Percentiles rank a stretch among this genome's conserved stretches.
These are phyloP conservation scores for Chelonus formosanus DNA, from an alignment of 2,888 invertebrate species.

Conservation along the genomic window DNA sequence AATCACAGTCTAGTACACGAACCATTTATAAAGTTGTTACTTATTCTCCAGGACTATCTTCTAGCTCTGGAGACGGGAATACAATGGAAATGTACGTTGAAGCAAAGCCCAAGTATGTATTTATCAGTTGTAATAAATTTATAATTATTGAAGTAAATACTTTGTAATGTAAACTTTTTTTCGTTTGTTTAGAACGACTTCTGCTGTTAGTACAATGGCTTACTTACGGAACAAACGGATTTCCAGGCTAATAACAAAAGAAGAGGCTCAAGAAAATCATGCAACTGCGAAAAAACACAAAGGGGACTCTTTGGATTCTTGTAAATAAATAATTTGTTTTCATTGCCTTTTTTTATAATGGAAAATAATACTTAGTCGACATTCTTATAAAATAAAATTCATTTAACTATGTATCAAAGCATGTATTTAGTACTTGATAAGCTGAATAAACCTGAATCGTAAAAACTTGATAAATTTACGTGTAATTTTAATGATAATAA, in stretches of 20 bases:
- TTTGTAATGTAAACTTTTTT: slow-evolving; percentile 13
- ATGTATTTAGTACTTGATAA: slow-evolving; percentile 62
- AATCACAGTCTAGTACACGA: slow-evolving; percentile 27
- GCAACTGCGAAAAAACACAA: slow-evolving; percentile 56
- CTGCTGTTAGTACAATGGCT: slow-evolving; percentile 49
- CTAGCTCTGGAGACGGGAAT: slow-evolving; percentile 41
- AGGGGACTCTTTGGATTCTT: slow-evolving; percentile 57
- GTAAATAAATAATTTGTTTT: slow-evolving; percentile 60
- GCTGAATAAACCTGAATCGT: slow-evolving; percentile 54
- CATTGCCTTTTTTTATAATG: slow-evolving; percentile 16
- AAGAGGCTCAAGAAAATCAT: slow-evolving; percentile 51
- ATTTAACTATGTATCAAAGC: slow-evolving; percentile 59
- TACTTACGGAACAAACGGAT: slow-evolving; percentile 59
- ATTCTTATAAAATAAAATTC: slow-evolving; percentile 36
- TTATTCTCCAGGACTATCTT: slow-evolving; percentile 41
- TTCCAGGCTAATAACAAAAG: slow-evolving; percentile 55
- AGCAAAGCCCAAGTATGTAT: slow-evolving; percentile 48
- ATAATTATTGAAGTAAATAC: not conserved
- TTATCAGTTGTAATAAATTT: not conserved
- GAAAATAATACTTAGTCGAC: slow-evolving; percentile 6
- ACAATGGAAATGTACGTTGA: slow-evolving; percentile 48
- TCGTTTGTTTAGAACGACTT: slow-evolving; percentile 18
- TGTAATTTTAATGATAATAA: not conserved
- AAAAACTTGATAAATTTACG: not conserved
- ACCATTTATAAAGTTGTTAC: slow-evolving; percentile 50